phyloP scores from a whole-genome alignment of 2,113 vertebrate genomes.

The Sardina pilchardus region DNA sequence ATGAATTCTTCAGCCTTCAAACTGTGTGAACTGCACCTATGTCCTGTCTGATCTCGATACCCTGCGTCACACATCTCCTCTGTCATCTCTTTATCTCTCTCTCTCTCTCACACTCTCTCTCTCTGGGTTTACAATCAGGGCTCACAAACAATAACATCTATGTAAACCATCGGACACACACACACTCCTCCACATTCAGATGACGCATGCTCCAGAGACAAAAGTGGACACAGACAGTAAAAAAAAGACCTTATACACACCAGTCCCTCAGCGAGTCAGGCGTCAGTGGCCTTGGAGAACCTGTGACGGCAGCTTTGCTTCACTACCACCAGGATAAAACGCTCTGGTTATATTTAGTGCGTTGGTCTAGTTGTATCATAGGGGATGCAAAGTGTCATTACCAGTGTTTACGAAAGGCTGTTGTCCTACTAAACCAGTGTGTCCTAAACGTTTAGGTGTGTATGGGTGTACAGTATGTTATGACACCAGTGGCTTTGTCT shows the following conservation, averaged over 20 bases:
- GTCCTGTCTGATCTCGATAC: not conserved
- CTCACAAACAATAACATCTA: not conserved
- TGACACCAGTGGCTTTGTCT: no score
- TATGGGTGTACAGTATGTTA: no score
- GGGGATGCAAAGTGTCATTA: not conserved
- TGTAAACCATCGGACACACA: not conserved
- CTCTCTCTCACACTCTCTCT: not conserved
- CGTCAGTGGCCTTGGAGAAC: slow-evolving; percentile 1
- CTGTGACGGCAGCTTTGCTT: slow-evolving; percentile 31
- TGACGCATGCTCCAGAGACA: not conserved
- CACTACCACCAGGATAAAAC: slow-evolving; percentile 34
- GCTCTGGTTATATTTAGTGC: slow-evolving; percentile 46
- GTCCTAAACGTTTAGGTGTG: not conserved
- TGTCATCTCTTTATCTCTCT: not conserved
- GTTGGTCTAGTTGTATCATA: slow-evolving; percentile 20
- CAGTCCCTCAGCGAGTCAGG: not conserved
- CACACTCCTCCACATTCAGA: not conserved
- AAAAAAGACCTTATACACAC: not conserved
- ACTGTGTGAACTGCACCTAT: not conserved
- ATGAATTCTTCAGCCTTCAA: not conserved
- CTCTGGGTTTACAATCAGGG: not conserved
- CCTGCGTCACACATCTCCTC: not conserved
- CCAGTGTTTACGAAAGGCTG: not conserved
- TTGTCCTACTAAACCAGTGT: not conserved
- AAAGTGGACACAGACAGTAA: not conserved